Base-by-base conservation (phyloP, 2,797 vertebrate genomes). In the Crenuchus spilurus region DNA sequence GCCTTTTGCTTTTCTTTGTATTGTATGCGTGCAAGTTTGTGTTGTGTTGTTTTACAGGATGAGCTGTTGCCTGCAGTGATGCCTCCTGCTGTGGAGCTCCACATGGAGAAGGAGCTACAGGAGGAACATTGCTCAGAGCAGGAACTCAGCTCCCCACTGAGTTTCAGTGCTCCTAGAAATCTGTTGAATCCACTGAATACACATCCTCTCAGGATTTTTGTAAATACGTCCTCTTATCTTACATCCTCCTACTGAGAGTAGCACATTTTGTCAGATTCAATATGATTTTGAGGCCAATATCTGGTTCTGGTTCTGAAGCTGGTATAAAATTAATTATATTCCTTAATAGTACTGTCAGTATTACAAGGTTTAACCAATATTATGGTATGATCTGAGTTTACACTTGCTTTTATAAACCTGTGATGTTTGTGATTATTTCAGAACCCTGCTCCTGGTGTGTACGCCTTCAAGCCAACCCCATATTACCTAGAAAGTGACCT, bases 361-460 rank as follows among this genome's bases (percentile, higher is more conserved):
- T 51, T 26, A 51, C 3, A 2, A 52, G 49, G 22, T 41, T 13
- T 13, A 16, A 44, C 6, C 2, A 11, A 60, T 2, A 18, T 31
- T 57, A 18, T 39, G 3, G n/a, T 20, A 16, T 20, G 14, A 24
- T 41, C 6, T 0, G 16, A 1, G 13, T 28, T 2, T 58, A 4
- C 6, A 41, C 14, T n/a, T 30, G 16, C 7, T 30, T 30, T 26
- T n/a, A n/a, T 24, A 22, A 62, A 2, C 11, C 11, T 64, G 16
- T 41, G 14, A 49, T 51, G n/a, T 22, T 28, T 4, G 2, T 49
- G 18, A 70, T 67, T 35, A 44, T 20, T n/a, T 84, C 79, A 98
- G 97, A 97, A 98, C 69, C 95, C 96, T 11, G 85, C 76, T 77
- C 97, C 96, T 0, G 94, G 94, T 51, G 78, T 98, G 48, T 83